Base-by-base conservation (phyloP, 2,113 vertebrate genomes). In the Etheostoma spectabile region DNA sequence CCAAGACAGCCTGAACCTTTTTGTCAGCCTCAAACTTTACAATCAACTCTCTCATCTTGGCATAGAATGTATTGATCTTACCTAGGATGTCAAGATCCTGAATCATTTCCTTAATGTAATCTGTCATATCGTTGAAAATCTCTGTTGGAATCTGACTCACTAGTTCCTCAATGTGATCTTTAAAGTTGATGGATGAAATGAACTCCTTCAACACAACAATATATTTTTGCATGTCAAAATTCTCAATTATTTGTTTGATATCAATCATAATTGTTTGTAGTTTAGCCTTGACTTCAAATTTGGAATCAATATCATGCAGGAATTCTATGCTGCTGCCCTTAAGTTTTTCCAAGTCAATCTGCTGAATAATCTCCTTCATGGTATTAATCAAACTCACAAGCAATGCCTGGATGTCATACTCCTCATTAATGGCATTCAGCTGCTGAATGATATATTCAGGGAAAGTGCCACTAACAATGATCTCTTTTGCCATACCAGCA, bases 11-110 rank as follows among this genome's bases (percentile, higher is more conserved):
- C 77, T 95, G 93, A 33, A 95, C 24, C 77, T 93, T 93, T 86
- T 95, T 93, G 77, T 97, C 95, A 91, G 94, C 79, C 67, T 97
- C 92, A 89, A 96, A 95, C 48, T 92, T 93, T 6, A 89, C 79
- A 89, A 95, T 87, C 57, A 97, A 6, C 62, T 95, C 94, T 75
- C 80, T 92, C 6, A 96, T 13, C 61, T 82, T 94, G 56, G 70
- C 86, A 90, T 67, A 87, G 55, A 97, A 83, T 75, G 55, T 33
- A 14, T 91, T 96, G 80, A 97, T 94, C 71, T 94, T 96, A 46
- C 93, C 93, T 69, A 86, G 16, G 15, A 98, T 73, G 88, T 97
- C 90, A 87, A 96, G 90, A 13, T 96, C 90, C 53, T 94, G 84
- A 46, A 96, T 83, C 15, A 91, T 57, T 69, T 93, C 7, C 85